These are phyloP conservation scores for Magallana ariakensis DNA, from an alignment of 1,140 invertebrate species.

Conservation along the genomic window DNA sequence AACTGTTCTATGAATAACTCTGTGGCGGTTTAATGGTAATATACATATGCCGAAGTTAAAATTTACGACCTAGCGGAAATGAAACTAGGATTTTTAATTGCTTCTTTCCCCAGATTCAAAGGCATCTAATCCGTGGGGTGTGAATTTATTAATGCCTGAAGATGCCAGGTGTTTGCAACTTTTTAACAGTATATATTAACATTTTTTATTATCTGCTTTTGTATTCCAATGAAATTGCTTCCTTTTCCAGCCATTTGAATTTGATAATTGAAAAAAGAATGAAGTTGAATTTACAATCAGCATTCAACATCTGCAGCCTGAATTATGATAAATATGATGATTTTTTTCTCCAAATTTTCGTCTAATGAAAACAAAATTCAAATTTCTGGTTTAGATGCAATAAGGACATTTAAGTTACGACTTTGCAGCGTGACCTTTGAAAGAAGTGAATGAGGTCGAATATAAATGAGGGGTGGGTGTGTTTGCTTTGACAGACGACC, in stretches of 20 bases:
- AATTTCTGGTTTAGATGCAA: no score
- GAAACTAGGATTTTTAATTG: neutral
- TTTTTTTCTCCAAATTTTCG: no score
- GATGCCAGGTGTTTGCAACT: neutral
- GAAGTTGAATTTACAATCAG: neutral
- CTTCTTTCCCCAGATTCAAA: neutral
- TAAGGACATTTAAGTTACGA: no score
- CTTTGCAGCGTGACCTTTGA: neutral
- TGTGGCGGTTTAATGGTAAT: neutral
- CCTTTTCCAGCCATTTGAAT: neutral
- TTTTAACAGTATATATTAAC: constrained; percentile 6
- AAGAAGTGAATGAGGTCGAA: neutral
- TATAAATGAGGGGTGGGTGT: neutral
- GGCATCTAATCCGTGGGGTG: neutral
- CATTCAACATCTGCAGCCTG: neutral
- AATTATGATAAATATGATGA: neutral
- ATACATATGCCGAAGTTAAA: neutral
- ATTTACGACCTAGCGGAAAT: constrained; percentile 10
- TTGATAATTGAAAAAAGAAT: neutral
- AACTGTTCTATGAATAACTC: neutral
- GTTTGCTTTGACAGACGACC: neutral
- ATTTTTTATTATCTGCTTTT: neutral
- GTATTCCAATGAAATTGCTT: neutral
- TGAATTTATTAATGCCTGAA: constrained; percentile 2
- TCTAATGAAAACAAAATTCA: no score